phyloP scores from a whole-genome alignment of 2,113 vertebrate species.

The Triplophysa dalaica region DNA sequence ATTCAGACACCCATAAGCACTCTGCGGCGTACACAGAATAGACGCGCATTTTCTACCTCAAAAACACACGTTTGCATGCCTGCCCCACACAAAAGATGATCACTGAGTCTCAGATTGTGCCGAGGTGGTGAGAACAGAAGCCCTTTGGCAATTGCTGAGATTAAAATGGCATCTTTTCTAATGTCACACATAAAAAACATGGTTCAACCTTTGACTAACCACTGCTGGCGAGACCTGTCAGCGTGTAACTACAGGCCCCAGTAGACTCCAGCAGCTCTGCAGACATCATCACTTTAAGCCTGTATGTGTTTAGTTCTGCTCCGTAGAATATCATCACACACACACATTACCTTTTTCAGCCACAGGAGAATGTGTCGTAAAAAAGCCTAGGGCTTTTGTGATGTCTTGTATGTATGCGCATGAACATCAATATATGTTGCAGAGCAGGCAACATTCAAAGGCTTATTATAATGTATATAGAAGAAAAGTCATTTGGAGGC shows the following conservation, averaged over 20 bases:
- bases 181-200: constrained; percentile 65
- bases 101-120: constrained; percentile 15
- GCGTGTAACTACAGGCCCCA: constrained; percentile 30
- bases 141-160: constrained; percentile 64
- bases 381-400: background rate
- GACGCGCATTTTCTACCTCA: background rate
- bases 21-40: background rate
- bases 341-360: background rate
- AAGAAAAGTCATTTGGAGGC: too few relatives aligned
- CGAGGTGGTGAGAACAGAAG: background rate
- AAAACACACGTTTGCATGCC: background rate
- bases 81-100: background rate
- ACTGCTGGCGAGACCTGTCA: constrained; percentile 63
- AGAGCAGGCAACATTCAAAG: background rate
- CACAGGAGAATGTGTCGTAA: background rate
- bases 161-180: constrained; percentile 71
- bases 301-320: constrained; percentile 39
- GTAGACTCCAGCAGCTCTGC: constrained; percentile 26
- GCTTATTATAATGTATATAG: too few relatives aligned
- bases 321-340: constrained; percentile 10
- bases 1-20: background rate
- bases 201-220: constrained; percentile 72
- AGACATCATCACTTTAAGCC: constrained; percentile 43
- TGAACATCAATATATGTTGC: background rate
- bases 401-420: background rate